These are phyloP conservation scores for Nibea coibor DNA, from an alignment of 2,113 vertebrate genomes.

Conservation along the genomic window DNA sequence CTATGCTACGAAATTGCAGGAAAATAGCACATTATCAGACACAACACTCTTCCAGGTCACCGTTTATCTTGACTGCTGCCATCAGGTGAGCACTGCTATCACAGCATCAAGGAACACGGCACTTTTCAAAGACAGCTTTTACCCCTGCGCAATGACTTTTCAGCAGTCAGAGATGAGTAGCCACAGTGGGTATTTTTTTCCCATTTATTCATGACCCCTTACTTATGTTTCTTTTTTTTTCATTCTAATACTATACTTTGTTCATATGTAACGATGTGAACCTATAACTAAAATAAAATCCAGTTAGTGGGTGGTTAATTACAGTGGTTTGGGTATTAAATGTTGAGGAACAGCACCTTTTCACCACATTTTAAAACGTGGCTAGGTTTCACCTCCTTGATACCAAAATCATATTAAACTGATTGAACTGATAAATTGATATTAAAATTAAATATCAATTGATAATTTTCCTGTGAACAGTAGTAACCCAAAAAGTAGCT, in stretches of 20 bases:
- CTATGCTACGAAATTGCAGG: neutral
- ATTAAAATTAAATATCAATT: too few species aligned
- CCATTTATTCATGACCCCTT: neutral
- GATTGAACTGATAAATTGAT: too few species aligned
- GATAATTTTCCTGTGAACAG: neutral
- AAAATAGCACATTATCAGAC: slow-evolving; percentile 4
- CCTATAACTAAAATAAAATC: neutral
- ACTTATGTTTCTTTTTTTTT: neutral
- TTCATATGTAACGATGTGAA: neutral
- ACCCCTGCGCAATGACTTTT: neutral
- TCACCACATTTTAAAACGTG: neutral
- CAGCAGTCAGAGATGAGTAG: neutral
- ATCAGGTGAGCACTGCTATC: slow-evolving; percentile 16
- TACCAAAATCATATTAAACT: neutral
- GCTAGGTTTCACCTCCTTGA: too few species aligned
- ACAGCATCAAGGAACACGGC: neutral
- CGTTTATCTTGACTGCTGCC: slow-evolving; percentile 11
- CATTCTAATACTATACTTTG: neutral
- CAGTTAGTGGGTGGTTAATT: neutral
- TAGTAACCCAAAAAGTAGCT: neutral
- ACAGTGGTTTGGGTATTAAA: neutral
- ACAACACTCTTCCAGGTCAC: neutral
- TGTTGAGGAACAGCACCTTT: neutral
- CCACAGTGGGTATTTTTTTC: neutral
- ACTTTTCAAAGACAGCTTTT: slow-evolving; percentile 19